These are phyloP conservation scores for Phenganax marumi DNA, from an alignment of 92 coral and sea anemone species.

Conservation along the genomic window DNA sequence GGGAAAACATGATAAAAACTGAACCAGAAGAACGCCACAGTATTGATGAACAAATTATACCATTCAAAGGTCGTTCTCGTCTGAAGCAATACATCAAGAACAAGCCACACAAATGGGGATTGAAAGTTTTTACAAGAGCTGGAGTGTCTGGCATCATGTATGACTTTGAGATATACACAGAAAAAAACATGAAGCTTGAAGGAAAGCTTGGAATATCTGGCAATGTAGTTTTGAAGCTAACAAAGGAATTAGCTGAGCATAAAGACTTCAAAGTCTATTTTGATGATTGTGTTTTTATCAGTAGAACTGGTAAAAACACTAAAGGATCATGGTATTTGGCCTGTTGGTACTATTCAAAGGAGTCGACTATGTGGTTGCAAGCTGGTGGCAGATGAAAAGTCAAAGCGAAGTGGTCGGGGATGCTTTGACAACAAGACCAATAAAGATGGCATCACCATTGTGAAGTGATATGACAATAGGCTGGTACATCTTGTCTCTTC, in stretches of 20 bases:
- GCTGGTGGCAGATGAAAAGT: neutral
- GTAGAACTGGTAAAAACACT: neutral
- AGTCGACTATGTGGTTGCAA: neutral
- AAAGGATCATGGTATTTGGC: neutral
- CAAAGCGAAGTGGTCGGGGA: neutral
- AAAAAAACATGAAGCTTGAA: neutral
- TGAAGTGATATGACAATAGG: neutral
- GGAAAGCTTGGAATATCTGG: neutral
- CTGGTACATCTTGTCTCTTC: neutral
- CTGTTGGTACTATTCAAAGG: slow-evolving; percentile 2
- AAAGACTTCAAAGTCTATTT: neutral
- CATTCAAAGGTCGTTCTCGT: neutral
- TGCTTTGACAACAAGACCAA: neutral
- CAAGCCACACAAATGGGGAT: slow-evolving; percentile 21
- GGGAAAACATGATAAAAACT: neutral
- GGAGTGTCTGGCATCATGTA: slow-evolving; percentile 5
- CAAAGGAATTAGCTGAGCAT: neutral
- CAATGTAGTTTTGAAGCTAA: neutral
- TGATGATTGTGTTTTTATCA: slow-evolving; percentile 10
- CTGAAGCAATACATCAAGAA: neutral
- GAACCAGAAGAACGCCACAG: neutral
- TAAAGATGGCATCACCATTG: neutral
- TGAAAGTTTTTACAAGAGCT: neutral
- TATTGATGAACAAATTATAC: slow-evolving; percentile 6
- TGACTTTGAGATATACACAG: slow-evolving; percentile 22